Evolutionary conservation across 2,888 invertebrate genomes (phyloP), one percentile per base, ranked within the genome.

Genomic region (Cheilosia pagana): DNA sequence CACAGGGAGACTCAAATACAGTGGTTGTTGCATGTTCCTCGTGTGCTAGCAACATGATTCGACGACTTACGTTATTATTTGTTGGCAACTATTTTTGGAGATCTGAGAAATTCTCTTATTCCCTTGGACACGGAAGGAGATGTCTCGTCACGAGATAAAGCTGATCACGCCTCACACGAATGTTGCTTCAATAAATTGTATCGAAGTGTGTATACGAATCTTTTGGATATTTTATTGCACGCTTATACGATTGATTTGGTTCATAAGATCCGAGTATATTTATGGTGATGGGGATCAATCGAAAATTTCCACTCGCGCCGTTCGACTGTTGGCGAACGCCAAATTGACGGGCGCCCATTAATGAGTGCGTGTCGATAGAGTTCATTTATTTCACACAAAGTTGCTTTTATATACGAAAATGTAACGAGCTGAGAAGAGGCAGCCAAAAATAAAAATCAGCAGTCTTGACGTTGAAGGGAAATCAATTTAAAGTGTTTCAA

Each of bases 31-130:
- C 72, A 72, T 78, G 60, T 25, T 25, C 41, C 16, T 31, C 28
- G 62, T 53, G 50, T 78, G 82, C 50, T 63, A 43, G 78, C 78
- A 83, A 78, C 72, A 83, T 82, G 82, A 71, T 43, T 72, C 60
- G 65, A 25, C 39, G 50, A 50, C 14, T 5, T 10, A 21, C 25
- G 25, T 12, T 74, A 74, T 67, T 82, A 74, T 67, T 82, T 82
- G 78, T 83, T 83, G 78, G 55, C 45, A 57, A 74, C 71, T 82
- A 82, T 77, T 70, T 76, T 75, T 63, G 43, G 28, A 59, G 57
- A 23, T 31, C 12, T 2, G 43, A 16, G 2, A 8, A 8, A 28
- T 43, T 35, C 19, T 23, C 21, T 41, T 28, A 8, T 25, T 60
- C 52, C n/a, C 0, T 53, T 45, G 10, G 21, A 55, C 7, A 75